Percentiles rank a stretch among this genome's conserved stretches.
phyloP scores from a whole-genome alignment of 2,797 vertebrate genomes.

The Yasuhikotakia modesta region DNA sequence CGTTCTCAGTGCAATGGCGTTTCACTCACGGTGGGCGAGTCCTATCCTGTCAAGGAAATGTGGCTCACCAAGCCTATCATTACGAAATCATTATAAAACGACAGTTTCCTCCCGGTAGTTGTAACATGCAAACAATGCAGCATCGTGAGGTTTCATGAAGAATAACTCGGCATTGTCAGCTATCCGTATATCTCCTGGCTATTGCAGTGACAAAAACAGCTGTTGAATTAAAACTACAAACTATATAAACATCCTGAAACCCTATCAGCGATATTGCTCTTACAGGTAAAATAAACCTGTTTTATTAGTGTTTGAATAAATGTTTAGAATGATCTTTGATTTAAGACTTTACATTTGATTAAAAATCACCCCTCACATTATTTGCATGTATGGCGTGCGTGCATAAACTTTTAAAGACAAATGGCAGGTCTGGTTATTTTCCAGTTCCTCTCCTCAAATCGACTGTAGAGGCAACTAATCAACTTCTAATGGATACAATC shows the following conservation, averaged over 20 bases:
- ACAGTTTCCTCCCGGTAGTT: slow-evolving; percentile 56
- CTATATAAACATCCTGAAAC: background rate
- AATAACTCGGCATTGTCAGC: slow-evolving; percentile 6
- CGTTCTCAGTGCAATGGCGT: background rate
- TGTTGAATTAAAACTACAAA: background rate
- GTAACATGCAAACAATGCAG: slow-evolving; percentile 49
- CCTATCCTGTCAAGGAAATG: slow-evolving; percentile 68
- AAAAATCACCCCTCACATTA: too few relatives aligned
- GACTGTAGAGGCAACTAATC: too few relatives aligned
- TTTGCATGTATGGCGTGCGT: too few relatives aligned
- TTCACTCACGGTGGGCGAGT: slow-evolving; percentile 63
- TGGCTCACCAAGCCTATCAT: slow-evolving; percentile 54
- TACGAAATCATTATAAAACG: background rate
- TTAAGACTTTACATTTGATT: too few relatives aligned
- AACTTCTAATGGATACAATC: too few relatives aligned
- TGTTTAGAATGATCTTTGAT: too few relatives aligned
- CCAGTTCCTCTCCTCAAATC: too few relatives aligned
- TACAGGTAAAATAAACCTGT: background rate
- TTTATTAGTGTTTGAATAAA: background rate
- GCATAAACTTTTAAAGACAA: too few relatives aligned
- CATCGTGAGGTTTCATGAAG: slow-evolving; percentile 43
- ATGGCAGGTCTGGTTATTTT: too few relatives aligned
- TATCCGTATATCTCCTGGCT: background rate
- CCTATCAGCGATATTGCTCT: background rate
- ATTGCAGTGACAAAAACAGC: background rate